Percentiles rank a stretch among this genome's conserved stretches.
phyloP scores from a whole-genome alignment of 2,888 invertebrate species.

The Nudaria mundana region DNA sequence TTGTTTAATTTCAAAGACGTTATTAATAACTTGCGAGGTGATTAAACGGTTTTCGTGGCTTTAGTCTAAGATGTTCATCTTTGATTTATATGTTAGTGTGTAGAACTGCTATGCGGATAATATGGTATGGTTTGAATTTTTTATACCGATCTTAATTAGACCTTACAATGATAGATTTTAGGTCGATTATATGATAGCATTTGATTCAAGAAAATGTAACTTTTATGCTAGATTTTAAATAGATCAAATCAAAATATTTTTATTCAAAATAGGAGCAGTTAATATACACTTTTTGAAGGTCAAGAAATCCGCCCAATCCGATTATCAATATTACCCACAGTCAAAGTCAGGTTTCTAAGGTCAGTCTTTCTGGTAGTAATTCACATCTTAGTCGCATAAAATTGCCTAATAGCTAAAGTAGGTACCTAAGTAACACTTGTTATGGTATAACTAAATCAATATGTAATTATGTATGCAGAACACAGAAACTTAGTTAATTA shows the following conservation, averaged over 20 bases:
- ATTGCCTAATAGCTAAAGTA: too few relatives aligned
- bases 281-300: too few relatives aligned
- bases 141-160: constrained; percentile 30
- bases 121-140: constrained; percentile 37
- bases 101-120: constrained; percentile 46
- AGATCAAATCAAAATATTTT: not conserved
- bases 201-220: too few relatives aligned
- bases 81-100: constrained; percentile 68
- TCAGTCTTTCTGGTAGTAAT: too few relatives aligned
- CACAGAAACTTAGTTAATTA: constrained; percentile 75
- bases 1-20: constrained; percentile 80
- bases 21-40: constrained; percentile 77
- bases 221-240: not conserved
- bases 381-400: too few relatives aligned
- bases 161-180: constrained; percentile 21
- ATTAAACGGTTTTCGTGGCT: constrained; percentile 76
- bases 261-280: too few relatives aligned
- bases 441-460: constrained; percentile 27
- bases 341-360: too few relatives aligned
- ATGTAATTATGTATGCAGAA: constrained; percentile 38
- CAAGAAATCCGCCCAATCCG: too few relatives aligned
- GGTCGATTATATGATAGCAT: too few relatives aligned
- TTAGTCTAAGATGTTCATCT: constrained; percentile 60
- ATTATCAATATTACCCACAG: too few relatives aligned
- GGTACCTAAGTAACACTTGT: too few relatives aligned